Evolutionary conservation across 2,113 vertebrate genomes (phyloP), one percentile per base, ranked within the genome.

Genomic region (Gobio gobio): DNA sequence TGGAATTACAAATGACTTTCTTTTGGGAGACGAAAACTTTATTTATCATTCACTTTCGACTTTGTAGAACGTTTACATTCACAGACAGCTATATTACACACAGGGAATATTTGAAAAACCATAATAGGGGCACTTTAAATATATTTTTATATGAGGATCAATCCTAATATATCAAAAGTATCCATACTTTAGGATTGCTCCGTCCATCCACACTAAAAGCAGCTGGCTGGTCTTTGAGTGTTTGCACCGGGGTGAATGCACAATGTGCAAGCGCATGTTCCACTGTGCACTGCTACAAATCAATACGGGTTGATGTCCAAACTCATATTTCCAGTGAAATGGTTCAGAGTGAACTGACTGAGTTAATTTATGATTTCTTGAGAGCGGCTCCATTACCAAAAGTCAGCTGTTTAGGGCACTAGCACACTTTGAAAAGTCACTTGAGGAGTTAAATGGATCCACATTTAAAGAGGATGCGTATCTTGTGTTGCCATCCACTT

Each of bases 371-470:
- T 14, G 43, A 79, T 54, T 26, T 72, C 40, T 68, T 26, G 14
- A 22, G 64, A 83, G 61, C n/a, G 18, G 10, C 22, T 49, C 43
- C 24, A 10, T 61, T 77, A 40, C 18, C 61, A 43, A 73, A 59
- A 83, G 58, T 49, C 85, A 83, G 24, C 63, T 86, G 75, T 83
- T 83, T 51, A 22, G 9, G 3, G 22, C 66, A 78, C 26, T 12
- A 33, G 56, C 24, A 64, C 3, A 66, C 10, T 63, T 85, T 61
- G 33, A 66, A 49, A 36, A 54, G 3, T 9, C 6, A 10, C 12
- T 26, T 40, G 13, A 16, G 64, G 33, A 76, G 45, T 56, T 70
- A 68, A 47, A 20, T 59, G 10, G 33, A 33, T 61, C 63, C 40
- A 56, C 33, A 14, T 76, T 74, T 43, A 36, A 59, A 83, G 43